phyloP scores from a whole-genome alignment of 92 coral and sea anemone genomes.

The Phenganax stokvisi region DNA sequence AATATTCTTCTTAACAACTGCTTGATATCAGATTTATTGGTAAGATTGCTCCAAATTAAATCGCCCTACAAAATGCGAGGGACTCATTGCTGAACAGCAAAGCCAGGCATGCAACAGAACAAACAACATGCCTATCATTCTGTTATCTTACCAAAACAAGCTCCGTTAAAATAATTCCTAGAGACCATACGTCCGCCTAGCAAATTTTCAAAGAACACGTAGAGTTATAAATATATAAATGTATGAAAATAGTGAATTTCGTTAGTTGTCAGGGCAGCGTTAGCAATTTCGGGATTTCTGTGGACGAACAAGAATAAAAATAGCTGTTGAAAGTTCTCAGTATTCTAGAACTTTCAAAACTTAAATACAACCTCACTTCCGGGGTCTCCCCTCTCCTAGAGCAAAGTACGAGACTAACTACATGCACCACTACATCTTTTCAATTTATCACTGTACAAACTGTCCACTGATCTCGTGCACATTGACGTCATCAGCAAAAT shows the following conservation, averaged over 20 bases:
- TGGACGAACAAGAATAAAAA: too few relatives aligned
- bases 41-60: slow-evolving; percentile 61
- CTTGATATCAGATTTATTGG: slow-evolving; percentile 61
- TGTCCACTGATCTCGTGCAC: too few relatives aligned
- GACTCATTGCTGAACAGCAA: neutral
- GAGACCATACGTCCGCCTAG: slow-evolving; percentile 92
- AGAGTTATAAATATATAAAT: neutral
- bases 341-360: too few relatives aligned
- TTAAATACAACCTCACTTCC: too few relatives aligned
- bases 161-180: slow-evolving; percentile 78
- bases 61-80: slow-evolving; percentile 49
- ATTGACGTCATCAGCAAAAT: too few relatives aligned
- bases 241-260: neutral
- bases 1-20: slow-evolving; percentile 57
- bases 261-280: too few relatives aligned
- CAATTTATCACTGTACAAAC: too few relatives aligned
- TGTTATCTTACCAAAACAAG: slow-evolving; percentile 57
- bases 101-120: neutral
- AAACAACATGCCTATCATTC: neutral
- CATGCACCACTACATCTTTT: too few relatives aligned
- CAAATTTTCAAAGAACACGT: neutral
- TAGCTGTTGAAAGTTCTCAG: too few relatives aligned
- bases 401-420: too few relatives aligned
- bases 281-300: too few relatives aligned
- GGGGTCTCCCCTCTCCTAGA: too few relatives aligned